phyloP scores from a whole-genome alignment of 2,888 invertebrate genomes.

The Amphipoea lucens region DNA sequence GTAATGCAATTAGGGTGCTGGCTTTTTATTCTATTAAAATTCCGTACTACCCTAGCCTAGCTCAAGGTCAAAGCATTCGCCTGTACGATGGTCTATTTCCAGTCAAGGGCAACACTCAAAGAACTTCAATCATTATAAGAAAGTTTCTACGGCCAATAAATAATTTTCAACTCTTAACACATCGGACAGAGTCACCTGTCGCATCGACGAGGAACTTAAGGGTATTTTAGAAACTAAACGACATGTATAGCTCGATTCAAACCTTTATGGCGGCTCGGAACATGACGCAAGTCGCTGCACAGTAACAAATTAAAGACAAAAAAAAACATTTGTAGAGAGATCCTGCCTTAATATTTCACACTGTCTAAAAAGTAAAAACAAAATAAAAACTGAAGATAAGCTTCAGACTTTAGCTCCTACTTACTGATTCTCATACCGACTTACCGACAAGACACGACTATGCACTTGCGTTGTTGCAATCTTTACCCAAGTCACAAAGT shows the following conservation, averaged over 20 bases:
- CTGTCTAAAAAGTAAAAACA: too few species aligned
- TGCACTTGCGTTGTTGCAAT: conserved; percentile 1
- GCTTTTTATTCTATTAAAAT: not conserved
- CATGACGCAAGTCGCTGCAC: too few species aligned
- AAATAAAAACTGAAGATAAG: not conserved
- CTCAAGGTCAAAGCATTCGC: not conserved
- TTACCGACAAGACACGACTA: not conserved
- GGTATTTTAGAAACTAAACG: not conserved
- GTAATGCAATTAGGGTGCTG: not conserved
- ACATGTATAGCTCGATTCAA: not conserved
- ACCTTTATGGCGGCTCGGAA: too few species aligned
- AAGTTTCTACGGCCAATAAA: conserved; percentile 49
- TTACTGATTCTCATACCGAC: not conserved
- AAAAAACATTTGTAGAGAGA: too few species aligned
- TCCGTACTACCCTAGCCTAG: not conserved
- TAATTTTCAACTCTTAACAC: conserved; percentile 48
- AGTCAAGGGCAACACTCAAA: conserved; percentile 34
- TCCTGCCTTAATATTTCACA: not conserved
- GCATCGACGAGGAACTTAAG: not conserved
- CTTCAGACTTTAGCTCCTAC: not conserved
- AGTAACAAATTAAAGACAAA: too few species aligned
- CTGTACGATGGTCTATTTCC: conserved; percentile 16
- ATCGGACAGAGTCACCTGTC: conserved; percentile 51
- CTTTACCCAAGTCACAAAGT: not conserved
- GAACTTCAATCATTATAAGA: conserved; percentile 36